These are phyloP conservation scores for Morpho achilles DNA, from an alignment of 2,888 invertebrate genomes.

Conservation along the genomic window DNA sequence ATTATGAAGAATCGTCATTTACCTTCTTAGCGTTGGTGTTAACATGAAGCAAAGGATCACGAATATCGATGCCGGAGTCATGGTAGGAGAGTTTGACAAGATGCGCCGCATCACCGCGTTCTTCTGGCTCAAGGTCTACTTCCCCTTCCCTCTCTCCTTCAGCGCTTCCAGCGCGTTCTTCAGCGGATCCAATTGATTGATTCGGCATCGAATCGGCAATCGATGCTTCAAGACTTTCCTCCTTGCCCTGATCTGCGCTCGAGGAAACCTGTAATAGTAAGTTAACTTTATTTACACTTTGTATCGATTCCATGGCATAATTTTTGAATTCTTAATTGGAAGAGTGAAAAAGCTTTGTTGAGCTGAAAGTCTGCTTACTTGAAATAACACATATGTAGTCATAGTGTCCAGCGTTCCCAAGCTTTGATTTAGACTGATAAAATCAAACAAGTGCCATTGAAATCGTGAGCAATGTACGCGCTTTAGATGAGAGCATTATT, in stretches of 20 bases:
- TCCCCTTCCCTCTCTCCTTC: slow-evolving; percentile 60
- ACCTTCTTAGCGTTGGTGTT: slow-evolving; percentile 84
- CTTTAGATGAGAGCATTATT: too few species aligned
- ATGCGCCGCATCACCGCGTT: slow-evolving; percentile 65
- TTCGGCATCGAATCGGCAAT: slow-evolving; percentile 26
- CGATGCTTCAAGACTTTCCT: slow-evolving; percentile 54
- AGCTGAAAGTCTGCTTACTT: too few species aligned
- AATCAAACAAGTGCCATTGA: too few species aligned
- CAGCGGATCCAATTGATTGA: slow-evolving; percentile 29
- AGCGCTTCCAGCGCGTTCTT: slow-evolving; percentile 36
- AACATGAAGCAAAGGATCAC: slow-evolving; percentile 85
- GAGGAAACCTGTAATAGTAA: slow-evolving; percentile 53
- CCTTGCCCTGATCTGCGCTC: slow-evolving; percentile 56
- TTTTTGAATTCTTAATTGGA: too few species aligned
- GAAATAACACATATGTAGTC: too few species aligned
- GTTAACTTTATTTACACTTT: background rate
- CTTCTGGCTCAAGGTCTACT: slow-evolving; percentile 56
- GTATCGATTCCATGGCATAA: too few species aligned
- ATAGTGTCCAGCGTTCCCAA: too few species aligned
- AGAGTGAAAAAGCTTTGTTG: too few species aligned
- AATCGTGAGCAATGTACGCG: too few species aligned
- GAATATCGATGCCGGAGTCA: slow-evolving; percentile 93
- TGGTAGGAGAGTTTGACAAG: slow-evolving; percentile 91
- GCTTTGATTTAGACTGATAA: too few species aligned
- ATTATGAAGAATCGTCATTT: slow-evolving; percentile 1